A percentile compares a stretch with the other conserved stretches of the same genome.
Conservation (phyloP, 2,888 invertebrate species). For the Andrena fulva region DNA sequence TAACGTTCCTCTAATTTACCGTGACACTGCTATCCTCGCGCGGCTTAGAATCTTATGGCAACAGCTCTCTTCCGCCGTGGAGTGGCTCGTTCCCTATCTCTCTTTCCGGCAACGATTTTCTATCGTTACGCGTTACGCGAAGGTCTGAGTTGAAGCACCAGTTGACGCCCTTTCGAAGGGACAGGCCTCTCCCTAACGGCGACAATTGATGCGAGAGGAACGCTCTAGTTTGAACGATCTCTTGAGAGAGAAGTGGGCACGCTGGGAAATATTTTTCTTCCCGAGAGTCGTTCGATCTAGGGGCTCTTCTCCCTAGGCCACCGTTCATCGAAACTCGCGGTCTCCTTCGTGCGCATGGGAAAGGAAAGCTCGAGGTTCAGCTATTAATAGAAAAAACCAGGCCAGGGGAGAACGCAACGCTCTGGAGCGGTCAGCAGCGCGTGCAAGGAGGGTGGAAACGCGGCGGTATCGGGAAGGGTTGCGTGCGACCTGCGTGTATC, state of each 20-base stretch:
- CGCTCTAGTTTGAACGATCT: neutral
- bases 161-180: slow-evolving; percentile 5
- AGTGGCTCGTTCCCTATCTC: slow-evolving; percentile 20
- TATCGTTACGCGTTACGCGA: neutral
- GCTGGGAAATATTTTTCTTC: slow-evolving; percentile 31
- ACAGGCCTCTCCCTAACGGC: neutral
- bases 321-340: slow-evolving; percentile 33
- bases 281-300: slow-evolving; percentile 12
- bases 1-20: slow-evolving; percentile 82
- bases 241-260: neutral
- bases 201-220: slow-evolving; percentile 6
- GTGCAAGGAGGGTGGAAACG: slow-evolving; percentile 75
- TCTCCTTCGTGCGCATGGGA: slow-evolving; percentile 45
- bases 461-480: slow-evolving; percentile 62
- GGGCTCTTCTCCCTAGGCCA: slow-evolving; percentile 39
- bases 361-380: slow-evolving; percentile 66
- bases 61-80: slow-evolving; percentile 4
- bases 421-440: slow-evolving; percentile 76
- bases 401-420: slow-evolving; percentile 73
- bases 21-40: slow-evolving; percentile 36
- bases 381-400: slow-evolving; percentile 81
- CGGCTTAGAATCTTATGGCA: slow-evolving; percentile 22
- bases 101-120: slow-evolving; percentile 4
- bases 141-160: neutral
- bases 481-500: slow-evolving; percentile 29